Evolutionary conservation across 2,113 vertebrate genomes (phyloP).

Genomic region (Cranoglanis bouderius): DNA sequence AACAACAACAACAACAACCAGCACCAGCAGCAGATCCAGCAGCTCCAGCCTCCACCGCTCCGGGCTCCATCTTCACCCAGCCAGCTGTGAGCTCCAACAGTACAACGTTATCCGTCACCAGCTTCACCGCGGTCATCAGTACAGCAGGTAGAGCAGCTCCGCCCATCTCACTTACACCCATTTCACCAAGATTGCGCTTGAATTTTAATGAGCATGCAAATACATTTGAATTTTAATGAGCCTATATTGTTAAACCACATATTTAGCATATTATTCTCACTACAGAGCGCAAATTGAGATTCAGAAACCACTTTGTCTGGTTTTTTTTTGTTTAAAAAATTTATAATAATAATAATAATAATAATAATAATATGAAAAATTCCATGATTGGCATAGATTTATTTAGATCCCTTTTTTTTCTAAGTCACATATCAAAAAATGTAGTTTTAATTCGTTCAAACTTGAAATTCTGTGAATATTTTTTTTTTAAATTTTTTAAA

Average conservation of each 20-base stretch:
- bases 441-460: no score
- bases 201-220: not conserved
- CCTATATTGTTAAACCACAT: not conserved
- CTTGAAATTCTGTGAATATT: no score
- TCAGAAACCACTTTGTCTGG: no score
- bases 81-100: conserved; percentile 54
- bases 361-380: not conserved
- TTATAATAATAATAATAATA: no score
- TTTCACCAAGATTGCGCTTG: conserved; percentile 6
- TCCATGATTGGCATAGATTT: not conserved
- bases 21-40: conserved; percentile 38
- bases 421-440: not conserved
- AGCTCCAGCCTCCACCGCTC: conserved; percentile 57
- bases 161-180: conserved; percentile 35
- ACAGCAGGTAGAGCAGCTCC: conserved; percentile 47
- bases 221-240: not conserved
- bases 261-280: not conserved
- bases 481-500: no score
- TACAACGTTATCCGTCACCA: conserved; percentile 46
- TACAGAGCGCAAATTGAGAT: no score
- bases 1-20: not conserved
- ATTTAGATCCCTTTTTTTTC: not conserved
- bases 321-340: no score
- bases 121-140: conserved; percentile 52
- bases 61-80: conserved; percentile 73